Evolutionary conservation across 2,113 vertebrate species (phyloP), one percentile per base, ranked within the genome.

Genomic region (Trachemys scripta): DNA sequence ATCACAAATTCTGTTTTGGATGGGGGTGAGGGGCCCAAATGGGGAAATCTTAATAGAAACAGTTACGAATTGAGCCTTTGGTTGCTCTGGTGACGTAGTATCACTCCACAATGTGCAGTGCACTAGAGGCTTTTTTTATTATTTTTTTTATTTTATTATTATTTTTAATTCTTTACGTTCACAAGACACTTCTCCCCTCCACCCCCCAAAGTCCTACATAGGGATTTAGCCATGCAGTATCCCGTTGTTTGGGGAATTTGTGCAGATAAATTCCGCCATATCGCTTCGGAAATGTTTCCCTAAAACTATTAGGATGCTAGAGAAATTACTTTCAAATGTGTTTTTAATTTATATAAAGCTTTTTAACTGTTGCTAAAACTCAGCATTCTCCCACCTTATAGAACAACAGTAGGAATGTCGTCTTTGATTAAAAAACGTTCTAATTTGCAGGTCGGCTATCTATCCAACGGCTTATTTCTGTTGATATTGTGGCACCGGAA

Each of bases 401-500:
- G 75, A 78, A 47, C 8, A 76, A 56, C 42, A 25, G n/a, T 35
- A 90, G 45, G 81, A 92, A 86, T 80, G 72, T 89, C 82, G 85
- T 85, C 42, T 90, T 87, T 49, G 96, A 0, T 90, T 96, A 87
- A 90, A 97, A 76, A 50, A 38, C 53, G 85, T 95, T 98, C 89
- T 97, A 82, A 97, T 97, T 98, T 97, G 4, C 97, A 98, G 97
- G 95, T 96, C 88, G n/a, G 14, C 90, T 97, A 53, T 94, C 90
- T 95, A 96, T 97, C 82, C 95, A 92, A 56, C 97, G 88, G 65
- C 96, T 97, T 31, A 80, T 96, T 95, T 89, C 96, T 93, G 69
- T 97, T 97, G 96, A 97, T 89, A 97, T 96, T 97, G 97, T 97
- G 95, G 97, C 97, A 92, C 96, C 97, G 35, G 97, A 98, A 94